Evolutionary conservation across 1,140 invertebrate genomes (phyloP).

Genomic region (Pemphigus obesinymphae): DNA sequence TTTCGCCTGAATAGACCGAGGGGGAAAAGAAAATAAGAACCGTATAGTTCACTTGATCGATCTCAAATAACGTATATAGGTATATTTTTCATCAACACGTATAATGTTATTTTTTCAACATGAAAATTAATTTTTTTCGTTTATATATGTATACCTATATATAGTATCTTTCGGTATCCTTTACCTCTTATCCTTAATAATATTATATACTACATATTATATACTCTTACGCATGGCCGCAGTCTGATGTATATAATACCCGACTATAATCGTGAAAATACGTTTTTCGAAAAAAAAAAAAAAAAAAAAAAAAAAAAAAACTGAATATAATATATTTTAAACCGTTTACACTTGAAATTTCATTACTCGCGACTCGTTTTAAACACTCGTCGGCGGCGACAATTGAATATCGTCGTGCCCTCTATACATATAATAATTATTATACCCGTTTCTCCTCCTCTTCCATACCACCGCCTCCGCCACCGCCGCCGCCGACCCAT

Average conservation of each 20-base stretch:
- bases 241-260: background rate
- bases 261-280: no score
- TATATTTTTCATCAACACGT: background rate
- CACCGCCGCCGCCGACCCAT: background rate
- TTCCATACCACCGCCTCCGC: background rate
- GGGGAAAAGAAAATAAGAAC: background rate
- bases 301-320: background rate
- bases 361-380: background rate
- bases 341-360: conserved; percentile 20
- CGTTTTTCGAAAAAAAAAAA: no score
- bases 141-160: background rate
- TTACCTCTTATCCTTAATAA: no score
- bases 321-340: background rate
- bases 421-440: no score
- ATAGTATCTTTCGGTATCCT: background rate
- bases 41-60: conserved; percentile 23
- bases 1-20: background rate
- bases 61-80: background rate
- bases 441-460: no score
- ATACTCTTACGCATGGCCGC: conserved; percentile 17
- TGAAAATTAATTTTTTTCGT: conserved; percentile 2
- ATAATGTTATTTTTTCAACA: background rate
- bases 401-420: background rate
- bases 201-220: background rate
- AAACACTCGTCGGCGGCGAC: background rate